Percentiles rank a stretch among this genome's conserved stretches.
These are phyloP conservation scores for Flabesymbios commensalis DNA, from an alignment of 2,888 invertebrate genomes.

Conservation along the genomic window DNA sequence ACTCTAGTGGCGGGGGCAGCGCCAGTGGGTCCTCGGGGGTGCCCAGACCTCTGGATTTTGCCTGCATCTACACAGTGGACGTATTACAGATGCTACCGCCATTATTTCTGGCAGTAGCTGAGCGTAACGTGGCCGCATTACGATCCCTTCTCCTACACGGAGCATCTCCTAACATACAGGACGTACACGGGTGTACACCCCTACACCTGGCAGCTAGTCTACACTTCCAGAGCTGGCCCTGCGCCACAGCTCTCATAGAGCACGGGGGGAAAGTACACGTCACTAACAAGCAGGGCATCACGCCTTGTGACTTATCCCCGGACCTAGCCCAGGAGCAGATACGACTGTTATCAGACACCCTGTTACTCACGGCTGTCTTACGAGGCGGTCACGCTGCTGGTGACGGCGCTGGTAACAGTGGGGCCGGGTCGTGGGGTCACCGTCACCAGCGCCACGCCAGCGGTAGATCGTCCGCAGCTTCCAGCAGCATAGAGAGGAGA, in stretches of 20 bases:
- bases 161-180: conserved; percentile 65
- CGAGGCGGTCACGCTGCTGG: too few species aligned
- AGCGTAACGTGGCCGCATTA: conserved; percentile 65
- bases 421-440: too few species aligned
- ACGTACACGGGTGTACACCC: conserved; percentile 66
- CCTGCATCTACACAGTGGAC: conserved; percentile 63
- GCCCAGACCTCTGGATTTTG: too few species aligned
- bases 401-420: too few species aligned
- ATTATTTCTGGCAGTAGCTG: conserved; percentile 67
- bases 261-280: conserved; percentile 63
- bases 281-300: conserved; percentile 64
- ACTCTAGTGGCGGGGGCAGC: too few species aligned
- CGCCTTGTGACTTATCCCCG: conserved; percentile 66
- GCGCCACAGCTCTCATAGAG: conserved; percentile 64
- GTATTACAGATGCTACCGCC: conserved; percentile 67
- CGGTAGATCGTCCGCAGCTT: too few species aligned
- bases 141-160: conserved; percentile 67
- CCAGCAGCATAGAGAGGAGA: too few species aligned
- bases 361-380: too few species aligned
- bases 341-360: conserved; percentile 62
- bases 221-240: conserved; percentile 66
- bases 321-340: conserved; percentile 64
- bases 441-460: too few species aligned
- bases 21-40: too few species aligned
- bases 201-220: conserved; percentile 67